Evolutionary conservation across 2,888 invertebrate species (phyloP).

Genomic region (Drosophila infuscata): DNA sequence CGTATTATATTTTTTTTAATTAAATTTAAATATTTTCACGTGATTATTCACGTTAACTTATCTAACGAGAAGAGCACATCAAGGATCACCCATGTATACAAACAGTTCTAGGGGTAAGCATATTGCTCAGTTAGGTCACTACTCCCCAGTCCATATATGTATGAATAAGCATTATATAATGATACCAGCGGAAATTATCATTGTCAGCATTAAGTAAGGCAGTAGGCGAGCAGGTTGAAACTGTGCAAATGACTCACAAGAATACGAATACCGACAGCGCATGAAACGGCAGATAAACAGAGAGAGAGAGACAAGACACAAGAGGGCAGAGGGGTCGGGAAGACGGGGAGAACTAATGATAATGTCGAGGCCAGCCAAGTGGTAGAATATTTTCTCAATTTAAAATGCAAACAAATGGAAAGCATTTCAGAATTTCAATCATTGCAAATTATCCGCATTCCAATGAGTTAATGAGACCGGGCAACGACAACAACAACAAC

Average conservation of each 20-base stretch:
- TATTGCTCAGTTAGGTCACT: constrained; percentile 24
- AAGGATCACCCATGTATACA: neutral
- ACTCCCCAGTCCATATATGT: neutral
- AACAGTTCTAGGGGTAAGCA: neutral
- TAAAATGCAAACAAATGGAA: constrained; percentile 74
- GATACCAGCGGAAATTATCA: constrained; percentile 34
- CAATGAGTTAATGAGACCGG: constrained; percentile 59
- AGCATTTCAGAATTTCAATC: constrained; percentile 73
- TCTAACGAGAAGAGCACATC: neutral
- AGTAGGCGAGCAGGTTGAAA: constrained; percentile 59
- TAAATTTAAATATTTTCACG: neutral
- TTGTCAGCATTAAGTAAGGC: constrained; percentile 55
- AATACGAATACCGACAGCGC: neutral
- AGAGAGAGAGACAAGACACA: neutral
- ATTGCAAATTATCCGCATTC: constrained; percentile 78
- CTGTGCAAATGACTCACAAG: constrained; percentile 49
- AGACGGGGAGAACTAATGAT: neutral
- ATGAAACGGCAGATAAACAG: constrained; percentile 7
- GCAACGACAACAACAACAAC: constrained; percentile 30
- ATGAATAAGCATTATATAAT: constrained; percentile 50
- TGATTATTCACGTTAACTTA: neutral
- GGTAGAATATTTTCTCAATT: constrained; percentile 53
- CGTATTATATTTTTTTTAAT: neutral
- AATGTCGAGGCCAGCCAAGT: constrained; percentile 18
- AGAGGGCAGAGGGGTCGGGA: neutral